Evolutionary conservation across 1,140 invertebrate genomes (phyloP), one percentile per base, ranked within the genome.

Genomic region (Heliconius nattereri): DNA sequence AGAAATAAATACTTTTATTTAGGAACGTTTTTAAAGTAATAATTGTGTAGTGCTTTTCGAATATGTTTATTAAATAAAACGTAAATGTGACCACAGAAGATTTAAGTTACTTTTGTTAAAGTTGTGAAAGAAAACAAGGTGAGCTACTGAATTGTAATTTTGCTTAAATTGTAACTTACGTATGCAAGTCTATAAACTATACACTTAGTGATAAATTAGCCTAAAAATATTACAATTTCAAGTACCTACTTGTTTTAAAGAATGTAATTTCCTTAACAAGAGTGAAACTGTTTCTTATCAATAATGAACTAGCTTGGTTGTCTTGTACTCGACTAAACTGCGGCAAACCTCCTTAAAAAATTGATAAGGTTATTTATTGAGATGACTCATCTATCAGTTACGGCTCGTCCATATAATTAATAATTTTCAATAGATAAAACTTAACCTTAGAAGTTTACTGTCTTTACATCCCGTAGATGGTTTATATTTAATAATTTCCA

Each of bases 261-360:
- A 29, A 71, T 73, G 29, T 52, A 37, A 71, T 71, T 76, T 52
- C 13, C 26, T 49, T 32, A 35, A 2, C 26, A 49, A n/a, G 54
- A 73, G 71, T 79, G 54, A 52, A 35, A 76, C 19, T 77, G 77
- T 70, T 79, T 81, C 54, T 76, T 79, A 82, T 45, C 78, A 81
- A 83, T 82, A 76, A 78, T 82, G 83, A 75, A 74, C 78, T 83
- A 79, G 71, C 79, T 74, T 76, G 37, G 72, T 71, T 83, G 80
- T 79, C 76, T 79, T 83, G 75, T 82, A 49, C 52, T 29, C 70
- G 79, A 83, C 23, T 26, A 7, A 86, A 85, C 80, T 86, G 87
- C 85, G 86, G 85, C 79, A 91, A 52, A 91, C 85, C 89, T 89
- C 84, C 86, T 89, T 74, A 77, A 76, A 57, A 75, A 66, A 29